Conservation (phyloP, 2,797 vertebrate genomes). For the Micrastur ruficollis region DNA sequence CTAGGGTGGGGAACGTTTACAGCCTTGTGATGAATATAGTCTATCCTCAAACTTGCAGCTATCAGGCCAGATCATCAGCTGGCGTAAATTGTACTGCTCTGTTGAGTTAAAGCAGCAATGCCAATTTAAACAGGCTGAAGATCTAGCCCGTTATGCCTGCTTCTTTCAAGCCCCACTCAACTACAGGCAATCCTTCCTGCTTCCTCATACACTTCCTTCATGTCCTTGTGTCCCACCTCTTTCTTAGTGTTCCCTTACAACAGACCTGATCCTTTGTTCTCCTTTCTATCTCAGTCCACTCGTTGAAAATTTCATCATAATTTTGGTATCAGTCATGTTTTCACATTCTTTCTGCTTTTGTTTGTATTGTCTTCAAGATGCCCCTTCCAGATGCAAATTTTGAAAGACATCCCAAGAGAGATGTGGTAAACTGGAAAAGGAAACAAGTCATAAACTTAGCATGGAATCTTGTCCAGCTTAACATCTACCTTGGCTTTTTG, state of each 20-base stretch:
- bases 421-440: not conserved
- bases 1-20: constrained; percentile 23
- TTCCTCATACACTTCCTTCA: not conserved
- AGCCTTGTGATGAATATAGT: not conserved
- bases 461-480: not conserved
- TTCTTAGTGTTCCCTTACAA: not conserved
- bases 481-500: not conserved
- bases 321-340: not conserved
- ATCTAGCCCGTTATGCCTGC: not conserved
- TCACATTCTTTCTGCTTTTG: not conserved
- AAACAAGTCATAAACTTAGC: not conserved
- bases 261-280: not conserved
- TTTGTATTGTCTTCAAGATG: not conserved
- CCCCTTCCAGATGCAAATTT: not conserved
- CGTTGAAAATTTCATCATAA: not conserved
- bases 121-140: constrained; percentile 1
- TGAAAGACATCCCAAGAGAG: not conserved
- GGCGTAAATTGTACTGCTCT: constrained; percentile 11
- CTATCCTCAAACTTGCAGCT: not conserved
- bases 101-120: not conserved
- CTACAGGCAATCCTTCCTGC: not conserved
- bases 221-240: not conserved
- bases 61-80: not conserved
- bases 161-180: not conserved
- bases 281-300: not conserved